A percentile compares a stretch with the other conserved stretches of the same genome.
Evolutionary conservation across 2,113 vertebrate species (phyloP).

Genomic region (Cynopterus brachyotis): DNA sequence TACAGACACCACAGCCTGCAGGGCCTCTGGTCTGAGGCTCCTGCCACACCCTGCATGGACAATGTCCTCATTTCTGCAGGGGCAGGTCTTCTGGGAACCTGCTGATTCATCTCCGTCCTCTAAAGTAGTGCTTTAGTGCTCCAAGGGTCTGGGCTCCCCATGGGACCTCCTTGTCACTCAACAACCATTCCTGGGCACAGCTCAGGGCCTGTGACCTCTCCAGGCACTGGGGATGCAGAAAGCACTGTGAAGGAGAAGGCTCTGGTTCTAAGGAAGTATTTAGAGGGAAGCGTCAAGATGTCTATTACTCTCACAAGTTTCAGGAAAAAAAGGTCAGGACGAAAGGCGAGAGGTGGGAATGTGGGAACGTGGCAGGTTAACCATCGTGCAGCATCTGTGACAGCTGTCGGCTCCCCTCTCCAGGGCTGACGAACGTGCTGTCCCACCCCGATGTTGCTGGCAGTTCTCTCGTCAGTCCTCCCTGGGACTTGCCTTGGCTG

Average conservation of each 20-base stretch:
- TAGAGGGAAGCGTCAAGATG: not conserved
- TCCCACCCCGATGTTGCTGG: not conserved
- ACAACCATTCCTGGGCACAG: not conserved
- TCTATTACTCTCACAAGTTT: not conserved
- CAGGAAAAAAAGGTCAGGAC: no score
- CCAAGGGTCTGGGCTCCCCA: not conserved
- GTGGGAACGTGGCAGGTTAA: not conserved
- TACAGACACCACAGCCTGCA: not conserved
- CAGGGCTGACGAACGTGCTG: no score
- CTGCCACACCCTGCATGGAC: fast-evolving
- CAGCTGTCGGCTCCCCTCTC: fast-evolving
- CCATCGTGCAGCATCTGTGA: fast-evolving
- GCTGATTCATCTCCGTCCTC: not conserved
- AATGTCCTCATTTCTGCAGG: not conserved
- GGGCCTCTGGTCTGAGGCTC: not conserved
- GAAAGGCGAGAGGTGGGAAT: not conserved
- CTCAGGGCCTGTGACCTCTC: not conserved
- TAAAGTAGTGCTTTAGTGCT: not conserved
- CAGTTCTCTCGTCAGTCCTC: not conserved
- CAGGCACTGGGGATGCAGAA: not conserved
- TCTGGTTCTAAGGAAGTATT: not conserved
- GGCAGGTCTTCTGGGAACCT: no score
- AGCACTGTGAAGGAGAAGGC: not conserved
- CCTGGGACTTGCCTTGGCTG: not conserved
- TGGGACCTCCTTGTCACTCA: not conserved